Base-by-base conservation (phyloP, 1,140 invertebrate species). In the Pseudomyrmex dendroicus region DNA sequence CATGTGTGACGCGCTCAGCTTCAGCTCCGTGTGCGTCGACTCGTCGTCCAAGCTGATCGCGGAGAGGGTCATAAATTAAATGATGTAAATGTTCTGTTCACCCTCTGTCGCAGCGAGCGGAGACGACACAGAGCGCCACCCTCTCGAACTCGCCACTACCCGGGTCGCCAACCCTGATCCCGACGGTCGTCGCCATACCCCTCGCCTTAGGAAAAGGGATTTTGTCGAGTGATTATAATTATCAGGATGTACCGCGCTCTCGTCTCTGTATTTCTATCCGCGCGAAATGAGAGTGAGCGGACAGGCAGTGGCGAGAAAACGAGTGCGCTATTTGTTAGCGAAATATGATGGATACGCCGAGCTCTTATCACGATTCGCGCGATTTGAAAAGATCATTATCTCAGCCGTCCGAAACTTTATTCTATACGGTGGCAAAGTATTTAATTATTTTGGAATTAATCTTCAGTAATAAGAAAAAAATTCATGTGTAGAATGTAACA, bases 61-160 rank as follows among this genome's bases (percentile, higher is more conserved):
- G 82, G 89, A 90, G 91, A 92, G 88, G 90, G 88, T 92, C 93
- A 94, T 94, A 94, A 94, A 94, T 94, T 94, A 94, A 94, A 94
- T 94, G 94, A 94, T 94, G 93, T 94, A 94, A 94, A 94, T 94
- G 93, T 91, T 91, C 89, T 91, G 93, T 93, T 93, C 93, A 93
- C 91, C 93, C 92, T 92, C 91, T 90, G 88, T 91, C 90, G 90
- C 90, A 90, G 90, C 90, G 88, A 84, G 89, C 57, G 87, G 91
- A 88, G 89, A 90, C 91, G 90, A 88, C 86, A 89, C 91, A 89
- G 85, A 84, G 83, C n/a, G 48, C 74, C 83, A 72, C 84, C 83
- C 84, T 78, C 85, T 86, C 84, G 86, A 86, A 78, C 84, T 13
- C 61, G 17, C 22, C 54, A n/a, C 86, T 80, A 82, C 35, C 56